Percentiles rank a stretch among this genome's conserved stretches.
These are phyloP conservation scores for Cheilosia urbana DNA, from an alignment of 2,888 invertebrate species.

Conservation along the genomic window DNA sequence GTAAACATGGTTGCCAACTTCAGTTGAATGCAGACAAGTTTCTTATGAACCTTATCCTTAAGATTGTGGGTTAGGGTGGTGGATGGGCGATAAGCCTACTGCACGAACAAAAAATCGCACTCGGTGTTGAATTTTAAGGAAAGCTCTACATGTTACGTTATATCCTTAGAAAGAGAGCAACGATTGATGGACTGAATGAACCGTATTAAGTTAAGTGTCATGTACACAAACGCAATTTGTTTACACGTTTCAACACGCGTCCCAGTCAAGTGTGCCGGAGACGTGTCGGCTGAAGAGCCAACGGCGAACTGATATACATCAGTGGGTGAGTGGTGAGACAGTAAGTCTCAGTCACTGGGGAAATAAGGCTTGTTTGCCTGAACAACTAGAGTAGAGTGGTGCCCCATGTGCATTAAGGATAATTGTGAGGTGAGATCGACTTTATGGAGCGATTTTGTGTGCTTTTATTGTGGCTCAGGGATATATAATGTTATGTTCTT, in stretches of 20 bases:
- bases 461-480: too few relatives aligned
- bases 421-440: neutral
- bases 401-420: conserved; percentile 15
- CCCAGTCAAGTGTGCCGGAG: conserved; percentile 31
- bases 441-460: too few relatives aligned
- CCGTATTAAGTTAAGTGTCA: conserved; percentile 50
- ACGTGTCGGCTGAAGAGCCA: conserved; percentile 66
- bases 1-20: conserved; percentile 68
- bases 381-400: neutral
- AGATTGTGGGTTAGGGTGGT: conserved; percentile 20
- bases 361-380: conserved; percentile 4
- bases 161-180: conserved; percentile 11
- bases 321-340: conserved; percentile 34
- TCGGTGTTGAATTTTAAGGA: conserved; percentile 8
- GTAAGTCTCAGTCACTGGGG: conserved; percentile 16
- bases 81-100: conserved; percentile 43
- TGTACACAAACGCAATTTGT: conserved; percentile 71
- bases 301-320: conserved; percentile 61
- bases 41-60: conserved; percentile 23
- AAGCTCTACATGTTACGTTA: neutral
- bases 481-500: too few relatives aligned
- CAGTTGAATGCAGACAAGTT: conserved; percentile 54
- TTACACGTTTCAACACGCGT: conserved; percentile 68
- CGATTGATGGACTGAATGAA: conserved; percentile 37
- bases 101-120: neutral